Conservation (phyloP, 2,113 vertebrate species). For the Menura novaehollandiae region DNA sequence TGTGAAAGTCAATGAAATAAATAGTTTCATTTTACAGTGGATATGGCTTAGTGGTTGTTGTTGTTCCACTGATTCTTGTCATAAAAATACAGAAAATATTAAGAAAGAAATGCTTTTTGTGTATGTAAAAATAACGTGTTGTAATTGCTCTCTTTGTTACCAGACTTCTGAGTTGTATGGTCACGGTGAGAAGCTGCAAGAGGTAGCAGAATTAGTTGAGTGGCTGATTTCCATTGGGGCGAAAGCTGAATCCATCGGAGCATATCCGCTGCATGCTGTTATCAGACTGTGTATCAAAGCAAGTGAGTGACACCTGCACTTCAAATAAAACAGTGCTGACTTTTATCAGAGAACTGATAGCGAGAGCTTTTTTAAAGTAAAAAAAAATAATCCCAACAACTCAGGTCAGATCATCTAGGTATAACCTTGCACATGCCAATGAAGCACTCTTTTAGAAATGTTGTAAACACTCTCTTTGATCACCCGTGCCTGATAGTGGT, state of each 20-base stretch:
- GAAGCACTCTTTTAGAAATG: neutral
- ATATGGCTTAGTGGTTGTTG: neutral
- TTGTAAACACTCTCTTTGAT: neutral
- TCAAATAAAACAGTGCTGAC: neutral
- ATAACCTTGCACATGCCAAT: neutral
- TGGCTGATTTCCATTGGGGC: conserved; percentile 75
- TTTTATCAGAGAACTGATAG: neutral
- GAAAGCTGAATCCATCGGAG: conserved; percentile 66
- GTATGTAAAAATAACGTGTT: neutral
- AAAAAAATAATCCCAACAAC: neutral
- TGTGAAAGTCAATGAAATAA: neutral
- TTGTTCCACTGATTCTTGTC: neutral
- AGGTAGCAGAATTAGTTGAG: conserved; percentile 62
- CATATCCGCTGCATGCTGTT: conserved; percentile 68
- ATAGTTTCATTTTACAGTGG: neutral
- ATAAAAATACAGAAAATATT: neutral
- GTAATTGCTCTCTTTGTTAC: neutral
- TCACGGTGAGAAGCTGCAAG: conserved; percentile 49
- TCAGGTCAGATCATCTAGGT: neutral
- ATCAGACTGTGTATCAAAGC: conserved; percentile 76
- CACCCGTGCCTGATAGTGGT: neutral
- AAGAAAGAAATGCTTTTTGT: neutral
- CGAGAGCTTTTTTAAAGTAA: neutral
- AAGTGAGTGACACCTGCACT: conserved; percentile 57
- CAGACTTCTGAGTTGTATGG: conserved; percentile 62